Evolutionary conservation across 1,140 invertebrate genomes (phyloP).

Genomic region (Cheumatopsyche charites): DNA sequence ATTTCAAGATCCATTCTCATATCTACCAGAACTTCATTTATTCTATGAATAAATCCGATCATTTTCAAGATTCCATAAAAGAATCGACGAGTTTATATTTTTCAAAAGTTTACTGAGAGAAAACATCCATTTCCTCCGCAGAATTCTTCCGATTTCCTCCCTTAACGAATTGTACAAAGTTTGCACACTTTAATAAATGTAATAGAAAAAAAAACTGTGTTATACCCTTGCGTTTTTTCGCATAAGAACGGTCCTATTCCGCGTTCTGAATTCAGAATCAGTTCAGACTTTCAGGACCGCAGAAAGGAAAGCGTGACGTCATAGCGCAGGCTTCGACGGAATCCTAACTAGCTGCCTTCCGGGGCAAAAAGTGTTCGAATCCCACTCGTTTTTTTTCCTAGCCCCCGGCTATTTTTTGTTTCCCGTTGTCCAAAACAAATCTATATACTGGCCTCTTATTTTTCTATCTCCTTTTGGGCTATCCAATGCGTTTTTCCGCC

Average conservation of each 20-base stretch:
- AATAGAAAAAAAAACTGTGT: neutral
- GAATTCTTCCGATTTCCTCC: no score
- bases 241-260: neutral
- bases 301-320: slow-evolving; percentile 7
- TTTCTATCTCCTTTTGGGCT: neutral
- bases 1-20: no score
- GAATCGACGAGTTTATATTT: no score
- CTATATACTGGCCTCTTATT: neutral
- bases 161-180: no score
- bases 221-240: neutral
- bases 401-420: neutral
- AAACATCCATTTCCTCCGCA: no score
- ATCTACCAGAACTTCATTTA: no score
- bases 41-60: no score
- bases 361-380: neutral
- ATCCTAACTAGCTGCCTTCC: slow-evolving; percentile 11
- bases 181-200: no score
- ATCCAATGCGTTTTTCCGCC: neutral
- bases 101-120: no score
- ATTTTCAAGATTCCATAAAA: no score
- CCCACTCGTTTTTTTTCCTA: neutral
- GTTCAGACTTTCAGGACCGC: slow-evolving; percentile 12
- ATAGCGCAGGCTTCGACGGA: neutral
- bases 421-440: slow-evolving; percentile 3
- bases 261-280: slow-evolving; percentile 17